phyloP scores from a whole-genome alignment of 2,888 invertebrate genomes.

The Apotomis turbidana region DNA sequence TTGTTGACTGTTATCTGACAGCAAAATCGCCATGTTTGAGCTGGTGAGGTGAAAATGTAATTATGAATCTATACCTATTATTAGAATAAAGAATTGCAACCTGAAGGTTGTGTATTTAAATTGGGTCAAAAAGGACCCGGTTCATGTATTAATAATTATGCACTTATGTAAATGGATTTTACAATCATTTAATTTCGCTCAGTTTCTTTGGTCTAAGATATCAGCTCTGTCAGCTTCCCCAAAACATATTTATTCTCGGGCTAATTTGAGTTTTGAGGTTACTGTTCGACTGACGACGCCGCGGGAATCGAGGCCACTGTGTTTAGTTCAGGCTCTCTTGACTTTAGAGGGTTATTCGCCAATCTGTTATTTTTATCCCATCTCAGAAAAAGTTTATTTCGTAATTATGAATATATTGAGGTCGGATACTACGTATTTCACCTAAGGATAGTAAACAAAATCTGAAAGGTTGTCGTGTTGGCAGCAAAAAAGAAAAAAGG shows the following conservation, averaged over 20 bases:
- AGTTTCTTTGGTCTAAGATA: no score
- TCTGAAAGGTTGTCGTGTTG: no score
- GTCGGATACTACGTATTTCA: neutral
- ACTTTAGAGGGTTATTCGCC: slow-evolving; percentile 15
- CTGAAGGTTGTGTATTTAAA: no score
- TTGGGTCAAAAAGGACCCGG: no score
- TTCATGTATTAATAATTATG: no score
- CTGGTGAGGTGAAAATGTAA: no score
- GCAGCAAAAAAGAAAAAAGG: no score
- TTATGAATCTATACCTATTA: neutral
- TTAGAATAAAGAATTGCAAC: neutral
- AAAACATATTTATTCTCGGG: slow-evolving; percentile 64
- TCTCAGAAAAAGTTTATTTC: neutral
- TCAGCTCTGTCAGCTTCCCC: slow-evolving; percentile 60
- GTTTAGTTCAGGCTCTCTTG: slow-evolving; percentile 48
- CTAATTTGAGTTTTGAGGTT: slow-evolving; percentile 64
- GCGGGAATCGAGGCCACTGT: slow-evolving; percentile 55
- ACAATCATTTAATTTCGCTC: no score
- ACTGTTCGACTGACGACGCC: slow-evolving; percentile 57
- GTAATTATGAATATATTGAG: neutral
- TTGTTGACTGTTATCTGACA: no score
- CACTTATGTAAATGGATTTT: no score
- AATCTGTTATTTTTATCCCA: slow-evolving; percentile 19
- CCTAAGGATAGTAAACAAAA: no score
- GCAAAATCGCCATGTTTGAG: no score